These are phyloP conservation scores for Herpetotheres cachinnans DNA, from an alignment of 2,113 vertebrate species.

Conservation along the genomic window DNA sequence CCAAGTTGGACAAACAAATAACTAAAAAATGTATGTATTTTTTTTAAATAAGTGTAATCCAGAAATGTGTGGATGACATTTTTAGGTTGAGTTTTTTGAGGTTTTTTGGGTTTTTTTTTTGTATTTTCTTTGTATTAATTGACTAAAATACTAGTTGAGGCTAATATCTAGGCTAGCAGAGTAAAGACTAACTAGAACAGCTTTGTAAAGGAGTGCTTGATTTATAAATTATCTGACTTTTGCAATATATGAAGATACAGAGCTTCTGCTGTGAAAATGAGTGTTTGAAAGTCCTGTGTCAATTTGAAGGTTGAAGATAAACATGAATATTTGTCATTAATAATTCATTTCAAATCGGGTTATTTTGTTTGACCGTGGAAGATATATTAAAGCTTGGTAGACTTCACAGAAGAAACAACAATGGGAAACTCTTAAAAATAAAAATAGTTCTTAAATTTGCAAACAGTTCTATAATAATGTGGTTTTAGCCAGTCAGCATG, in stretches of 20 bases:
- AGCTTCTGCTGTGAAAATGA: not conserved
- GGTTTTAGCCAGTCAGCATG: not conserved
- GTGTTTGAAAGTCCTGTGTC: not conserved
- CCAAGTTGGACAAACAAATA: not conserved
- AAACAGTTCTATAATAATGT: not conserved
- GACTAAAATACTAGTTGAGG: not conserved
- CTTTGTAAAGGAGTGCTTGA: not conserved
- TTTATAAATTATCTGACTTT: not conserved
- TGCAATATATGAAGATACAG: not conserved
- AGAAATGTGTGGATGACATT: not conserved
- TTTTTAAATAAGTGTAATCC: not conserved
- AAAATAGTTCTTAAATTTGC: not conserved
- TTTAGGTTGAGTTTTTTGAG: not conserved
- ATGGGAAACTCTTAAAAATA: not conserved
- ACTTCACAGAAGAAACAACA: not conserved
- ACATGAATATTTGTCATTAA: not conserved
- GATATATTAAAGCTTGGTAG: not conserved
- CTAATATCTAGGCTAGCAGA: not conserved
- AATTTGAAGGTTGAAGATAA: not conserved
- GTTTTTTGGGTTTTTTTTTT: not conserved
- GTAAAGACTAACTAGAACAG: not conserved
- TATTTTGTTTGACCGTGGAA: not conserved
- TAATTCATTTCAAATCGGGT: not conserved
- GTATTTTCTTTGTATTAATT: not conserved
- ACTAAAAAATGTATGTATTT: not conserved